Evolutionary conservation across 1,140 invertebrate species (phyloP).

Genomic region (Saccostrea echinata): DNA sequence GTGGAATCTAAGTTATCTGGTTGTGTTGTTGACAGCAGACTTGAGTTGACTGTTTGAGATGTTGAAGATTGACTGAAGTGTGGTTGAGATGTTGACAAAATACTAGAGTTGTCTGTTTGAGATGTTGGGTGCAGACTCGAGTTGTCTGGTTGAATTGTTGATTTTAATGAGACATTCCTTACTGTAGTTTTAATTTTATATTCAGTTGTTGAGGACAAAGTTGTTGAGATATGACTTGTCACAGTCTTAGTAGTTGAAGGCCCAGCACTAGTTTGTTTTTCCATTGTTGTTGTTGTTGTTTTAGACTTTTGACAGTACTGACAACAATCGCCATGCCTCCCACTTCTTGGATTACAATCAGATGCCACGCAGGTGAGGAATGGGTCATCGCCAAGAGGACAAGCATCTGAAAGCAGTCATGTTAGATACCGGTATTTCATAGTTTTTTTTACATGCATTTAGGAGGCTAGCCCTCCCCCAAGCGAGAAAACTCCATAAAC

Average conservation of each 20-base stretch:
- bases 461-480: too few relatives aligned
- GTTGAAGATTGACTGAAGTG: background rate
- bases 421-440: too few relatives aligned
- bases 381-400: conserved; percentile 9
- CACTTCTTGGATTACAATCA: background rate
- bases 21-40: background rate
- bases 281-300: background rate
- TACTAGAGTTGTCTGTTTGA: background rate
- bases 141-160: background rate
- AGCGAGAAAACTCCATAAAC: too few relatives aligned
- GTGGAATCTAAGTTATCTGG: background rate
- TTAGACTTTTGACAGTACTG: background rate
- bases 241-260: background rate
- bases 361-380: background rate
- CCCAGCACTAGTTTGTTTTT: background rate
- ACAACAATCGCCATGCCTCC: background rate
- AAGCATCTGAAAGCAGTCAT: background rate
- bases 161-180: background rate
- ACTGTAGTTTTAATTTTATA: background rate
- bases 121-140: background rate
- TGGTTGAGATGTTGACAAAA: background rate
- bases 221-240: background rate
- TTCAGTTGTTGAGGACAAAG: background rate
- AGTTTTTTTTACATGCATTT: too few relatives aligned
- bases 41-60: background rate